Base-by-base conservation (phyloP, 2,888 invertebrate genomes). In the Trachelus iudaicus region DNA sequence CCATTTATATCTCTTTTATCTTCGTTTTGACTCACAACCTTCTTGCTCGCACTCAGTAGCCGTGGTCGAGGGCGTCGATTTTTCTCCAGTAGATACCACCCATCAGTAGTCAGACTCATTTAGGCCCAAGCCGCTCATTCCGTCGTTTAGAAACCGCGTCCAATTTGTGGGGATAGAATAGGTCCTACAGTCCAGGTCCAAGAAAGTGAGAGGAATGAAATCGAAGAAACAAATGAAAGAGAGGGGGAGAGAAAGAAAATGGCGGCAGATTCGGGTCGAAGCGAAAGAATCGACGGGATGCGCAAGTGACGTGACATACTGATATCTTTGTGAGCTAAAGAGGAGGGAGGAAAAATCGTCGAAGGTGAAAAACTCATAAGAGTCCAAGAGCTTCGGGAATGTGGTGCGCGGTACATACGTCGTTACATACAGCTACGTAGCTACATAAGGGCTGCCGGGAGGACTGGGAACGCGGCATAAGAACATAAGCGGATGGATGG, bases 401-500 rank as follows among this genome's bases (percentile, higher is more conserved):
- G 56, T 56, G 56, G 56, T 56, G 23, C 23, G 15, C 56, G 56
- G 56, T 56, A 56, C 56, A 56, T 56, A 56, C 56, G 56, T 9
- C 0, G 56, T 9, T 56, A 56, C 56, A 56, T 56, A 56, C 56
- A 56, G 6, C 23, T 23, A 56, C 56, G 56, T 56, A 56, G 23
- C 56, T 15, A 56, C 23, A 23, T 56, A 34, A 35, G 35, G 74
- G 76, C 31, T 23, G 71, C 23, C 11, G 15, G n/a, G 71, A 34
- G 35, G 69, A 68, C 34, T 12, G 34, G 76, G 33, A 34, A 12
- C n/a, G 34, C 76, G 69, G 69, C 69, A 71, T 71, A 69, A 76
- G 71, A 69, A 69, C 76, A 76, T 69, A 69, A 76, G 76, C 76
- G 76, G 76, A 76, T 79, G 73, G 78, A 76, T 73, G 81, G 73